phyloP scores from a whole-genome alignment of 2,113 vertebrate species.

The Gadus macrocephalus region DNA sequence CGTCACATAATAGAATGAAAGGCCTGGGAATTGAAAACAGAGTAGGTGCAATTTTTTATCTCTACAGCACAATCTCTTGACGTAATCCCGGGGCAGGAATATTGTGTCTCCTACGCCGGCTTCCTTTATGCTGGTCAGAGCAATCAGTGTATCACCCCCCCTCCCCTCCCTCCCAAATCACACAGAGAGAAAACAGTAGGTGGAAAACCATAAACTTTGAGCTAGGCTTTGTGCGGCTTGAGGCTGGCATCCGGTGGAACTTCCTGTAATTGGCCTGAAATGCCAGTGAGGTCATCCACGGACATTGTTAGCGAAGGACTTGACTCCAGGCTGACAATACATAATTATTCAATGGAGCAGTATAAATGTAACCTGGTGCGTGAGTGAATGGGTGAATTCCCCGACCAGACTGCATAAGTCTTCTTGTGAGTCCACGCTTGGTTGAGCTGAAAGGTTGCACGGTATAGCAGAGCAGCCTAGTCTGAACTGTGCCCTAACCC shows the following conservation, averaged over 20 bases:
- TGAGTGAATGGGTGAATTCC: background rate
- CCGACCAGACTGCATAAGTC: too few species aligned
- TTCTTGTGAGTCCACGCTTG: too few species aligned
- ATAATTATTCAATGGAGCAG: constrained; percentile 13
- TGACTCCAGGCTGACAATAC: constrained; percentile 23
- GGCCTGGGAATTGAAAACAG: constrained; percentile 9
- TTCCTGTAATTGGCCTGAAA: constrained; percentile 54
- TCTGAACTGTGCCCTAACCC: background rate
- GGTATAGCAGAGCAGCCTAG: too few species aligned
- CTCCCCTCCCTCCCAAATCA: constrained; percentile 17
- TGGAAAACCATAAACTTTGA: constrained; percentile 32
- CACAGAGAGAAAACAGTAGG: constrained; percentile 22
- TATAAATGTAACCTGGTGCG: constrained; percentile 8
- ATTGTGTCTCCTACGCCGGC: background rate
- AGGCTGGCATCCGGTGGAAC: constrained; percentile 55
- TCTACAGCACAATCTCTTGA: background rate
- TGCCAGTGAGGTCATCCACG: constrained; percentile 41
- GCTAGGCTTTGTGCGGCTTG: constrained; percentile 22
- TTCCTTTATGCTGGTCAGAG: too few species aligned
- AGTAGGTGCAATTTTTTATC: background rate
- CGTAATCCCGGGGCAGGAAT: background rate
- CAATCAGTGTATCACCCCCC: background rate
- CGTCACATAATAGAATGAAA: background rate
- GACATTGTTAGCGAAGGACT: constrained; percentile 29
- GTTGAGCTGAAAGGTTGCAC: too few species aligned